Percentiles rank a stretch among this genome's conserved stretches.
These are phyloP conservation scores for Ceyx cyanopectus DNA, from an alignment of 2,113 vertebrate species.

Conservation along the genomic window DNA sequence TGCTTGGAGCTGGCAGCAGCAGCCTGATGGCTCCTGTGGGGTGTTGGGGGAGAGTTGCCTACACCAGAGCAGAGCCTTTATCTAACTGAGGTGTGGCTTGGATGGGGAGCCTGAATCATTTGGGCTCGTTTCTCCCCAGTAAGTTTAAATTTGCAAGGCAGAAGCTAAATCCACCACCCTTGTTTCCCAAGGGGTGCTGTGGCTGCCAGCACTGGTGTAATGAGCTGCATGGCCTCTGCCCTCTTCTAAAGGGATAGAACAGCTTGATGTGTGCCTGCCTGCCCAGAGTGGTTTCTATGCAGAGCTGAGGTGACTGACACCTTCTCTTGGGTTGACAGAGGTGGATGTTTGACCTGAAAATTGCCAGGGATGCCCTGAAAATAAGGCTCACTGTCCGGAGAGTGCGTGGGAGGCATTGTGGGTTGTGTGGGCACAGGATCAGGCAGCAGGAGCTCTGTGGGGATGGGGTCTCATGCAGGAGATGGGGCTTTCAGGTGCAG, in stretches of 20 bases:
- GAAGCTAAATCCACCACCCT: background rate
- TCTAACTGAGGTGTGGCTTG: rapidly evolving
- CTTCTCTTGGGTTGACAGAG: background rate
- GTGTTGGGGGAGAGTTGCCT: background rate
- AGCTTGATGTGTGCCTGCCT: background rate
- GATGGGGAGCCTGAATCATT: background rate
- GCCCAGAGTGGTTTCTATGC: rapidly evolving
- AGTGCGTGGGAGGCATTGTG: rapidly evolving
- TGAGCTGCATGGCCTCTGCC: background rate
- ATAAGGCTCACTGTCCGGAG: background rate
- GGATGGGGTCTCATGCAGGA: background rate
- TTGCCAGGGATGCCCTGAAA: background rate
- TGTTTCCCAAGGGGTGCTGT: background rate
- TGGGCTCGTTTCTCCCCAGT: background rate
- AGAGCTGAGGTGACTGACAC: background rate
- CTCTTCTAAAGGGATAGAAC: background rate
- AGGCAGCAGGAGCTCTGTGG: background rate
- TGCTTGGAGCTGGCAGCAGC: background rate
- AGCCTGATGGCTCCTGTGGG: slow-evolving; percentile 22
- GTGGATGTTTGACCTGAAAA: background rate
- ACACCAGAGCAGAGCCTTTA: background rate
- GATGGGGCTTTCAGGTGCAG: background rate
- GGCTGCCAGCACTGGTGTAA: background rate
- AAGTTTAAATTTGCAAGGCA: background rate
- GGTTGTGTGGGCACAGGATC: rapidly evolving